A percentile compares a stretch with the other conserved stretches of the same genome.
phyloP scores from a whole-genome alignment of 2,113 vertebrate species.

The Glaucomys volans region DNA sequence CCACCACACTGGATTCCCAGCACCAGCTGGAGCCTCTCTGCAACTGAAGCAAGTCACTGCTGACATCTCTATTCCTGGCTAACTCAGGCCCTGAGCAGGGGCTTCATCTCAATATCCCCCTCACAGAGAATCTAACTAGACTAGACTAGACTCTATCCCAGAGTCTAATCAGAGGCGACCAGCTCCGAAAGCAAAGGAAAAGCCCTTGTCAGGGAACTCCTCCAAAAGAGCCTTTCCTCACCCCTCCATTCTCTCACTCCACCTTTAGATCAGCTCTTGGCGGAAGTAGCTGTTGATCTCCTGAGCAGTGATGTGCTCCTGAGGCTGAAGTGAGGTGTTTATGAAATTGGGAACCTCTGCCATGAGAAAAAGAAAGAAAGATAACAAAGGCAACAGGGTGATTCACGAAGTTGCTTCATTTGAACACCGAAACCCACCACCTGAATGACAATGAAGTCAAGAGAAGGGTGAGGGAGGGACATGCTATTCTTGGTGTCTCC shows the following conservation, averaged over 20 bases:
- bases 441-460: background rate
- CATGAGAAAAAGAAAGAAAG: constrained; percentile 2
- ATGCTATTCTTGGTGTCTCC: background rate
- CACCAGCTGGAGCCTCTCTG: background rate
- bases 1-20: background rate
- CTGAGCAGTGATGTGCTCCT: constrained; percentile 91
- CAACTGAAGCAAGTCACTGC: background rate
- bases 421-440: background rate
- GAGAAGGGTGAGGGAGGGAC: background rate
- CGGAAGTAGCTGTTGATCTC: constrained; percentile 94
- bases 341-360: constrained; percentile 92
- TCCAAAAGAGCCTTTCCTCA: constrained; percentile 90
- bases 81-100: background rate
- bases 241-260: constrained; percentile 92
- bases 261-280: constrained; percentile 93
- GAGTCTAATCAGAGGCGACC: constrained; percentile 79
- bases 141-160: too few relatives aligned
- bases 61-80: background rate
- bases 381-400: background rate
- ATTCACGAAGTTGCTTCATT: background rate
- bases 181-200: constrained; percentile 96
- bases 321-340: constrained; percentile 90
- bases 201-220: constrained; percentile 92
- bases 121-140: too few relatives aligned
- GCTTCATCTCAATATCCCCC: background rate